A percentile compares a stretch with the other conserved stretches of the same genome.
Evolutionary conservation across 2,113 vertebrate genomes (phyloP).

Genomic region (Neofelis nebulosa): DNA sequence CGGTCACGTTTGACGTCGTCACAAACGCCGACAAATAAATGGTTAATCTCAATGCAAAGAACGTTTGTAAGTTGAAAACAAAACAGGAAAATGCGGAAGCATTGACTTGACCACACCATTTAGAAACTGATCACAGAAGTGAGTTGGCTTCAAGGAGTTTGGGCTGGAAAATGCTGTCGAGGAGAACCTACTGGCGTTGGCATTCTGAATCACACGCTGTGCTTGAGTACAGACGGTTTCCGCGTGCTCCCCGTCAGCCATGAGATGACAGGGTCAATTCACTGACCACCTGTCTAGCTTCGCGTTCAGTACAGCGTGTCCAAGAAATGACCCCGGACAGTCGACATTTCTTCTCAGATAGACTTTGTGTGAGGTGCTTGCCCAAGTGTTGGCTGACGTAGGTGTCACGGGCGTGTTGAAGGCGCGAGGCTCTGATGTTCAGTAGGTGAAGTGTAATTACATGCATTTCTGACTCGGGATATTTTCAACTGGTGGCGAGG

Average conservation of each 20-base stretch:
- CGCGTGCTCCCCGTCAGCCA: too few species aligned
- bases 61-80: not conserved
- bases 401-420: not conserved
- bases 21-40: not conserved
- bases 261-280: too few species aligned
- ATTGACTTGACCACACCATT: not conserved
- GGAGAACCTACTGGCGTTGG: not conserved
- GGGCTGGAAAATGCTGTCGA: not conserved
- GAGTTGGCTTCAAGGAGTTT: not conserved
- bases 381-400: not conserved
- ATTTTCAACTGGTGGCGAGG: not conserved
- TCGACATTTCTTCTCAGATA: not conserved
- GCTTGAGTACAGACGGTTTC: not conserved
- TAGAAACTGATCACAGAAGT: constrained; percentile 36
- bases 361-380: not conserved
- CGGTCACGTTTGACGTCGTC: not conserved
- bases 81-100: constrained; percentile 18
- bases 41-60: not conserved
- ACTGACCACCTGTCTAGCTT: too few species aligned
- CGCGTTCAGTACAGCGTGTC: too few species aligned
- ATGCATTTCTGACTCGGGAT: not conserved
- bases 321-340: too few species aligned
- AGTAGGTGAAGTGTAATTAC: not conserved
- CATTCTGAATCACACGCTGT: not conserved
- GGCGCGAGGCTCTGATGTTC: not conserved